Percentiles rank a stretch among this genome's conserved stretches.
Evolutionary conservation across 2,797 vertebrate species (phyloP).

Genomic region (Serranus cabrilla): DNA sequence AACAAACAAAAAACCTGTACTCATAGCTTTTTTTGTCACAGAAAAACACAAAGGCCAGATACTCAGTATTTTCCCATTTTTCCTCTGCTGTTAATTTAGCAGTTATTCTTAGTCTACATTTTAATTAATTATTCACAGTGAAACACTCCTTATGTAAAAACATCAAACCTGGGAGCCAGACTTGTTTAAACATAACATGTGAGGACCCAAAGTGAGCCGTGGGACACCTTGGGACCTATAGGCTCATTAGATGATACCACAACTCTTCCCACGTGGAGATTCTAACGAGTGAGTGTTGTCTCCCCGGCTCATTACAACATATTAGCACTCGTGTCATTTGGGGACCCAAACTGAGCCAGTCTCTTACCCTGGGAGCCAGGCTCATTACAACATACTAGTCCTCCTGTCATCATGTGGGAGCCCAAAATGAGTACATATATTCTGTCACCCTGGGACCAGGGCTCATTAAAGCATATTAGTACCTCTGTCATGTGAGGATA

Average conservation of each 20-base stretch:
- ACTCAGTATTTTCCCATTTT: constrained; percentile 2
- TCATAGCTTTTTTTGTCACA: neutral
- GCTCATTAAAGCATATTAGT: constrained; percentile 69
- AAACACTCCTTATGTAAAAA: constrained; percentile 16
- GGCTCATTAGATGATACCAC: constrained; percentile 53
- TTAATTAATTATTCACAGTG: constrained; percentile 31
- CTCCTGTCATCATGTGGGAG: constrained; percentile 51
- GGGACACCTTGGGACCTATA: constrained; percentile 39
- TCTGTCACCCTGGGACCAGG: constrained; percentile 45
- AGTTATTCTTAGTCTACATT: constrained; percentile 11
- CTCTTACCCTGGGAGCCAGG: constrained; percentile 33
- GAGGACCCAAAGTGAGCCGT: constrained; percentile 17
- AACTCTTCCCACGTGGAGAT: constrained; percentile 20
- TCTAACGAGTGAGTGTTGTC: constrained; percentile 30
- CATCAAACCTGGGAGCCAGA: constrained; percentile 23
- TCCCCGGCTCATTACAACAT: constrained; percentile 59
- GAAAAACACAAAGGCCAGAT: neutral
- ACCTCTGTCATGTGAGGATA: constrained; percentile 55
- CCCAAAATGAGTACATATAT: constrained; percentile 42
- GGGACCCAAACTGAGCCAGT: constrained; percentile 42
- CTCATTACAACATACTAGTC: constrained; percentile 60
- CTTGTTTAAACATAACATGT: constrained; percentile 37
- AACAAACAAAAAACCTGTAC: neutral
- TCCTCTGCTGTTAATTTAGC: neutral
- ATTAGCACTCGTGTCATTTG: constrained; percentile 54